Evolutionary conservation across 2,797 vertebrate genomes (phyloP).

Genomic region (Muscicapa comitata): DNA sequence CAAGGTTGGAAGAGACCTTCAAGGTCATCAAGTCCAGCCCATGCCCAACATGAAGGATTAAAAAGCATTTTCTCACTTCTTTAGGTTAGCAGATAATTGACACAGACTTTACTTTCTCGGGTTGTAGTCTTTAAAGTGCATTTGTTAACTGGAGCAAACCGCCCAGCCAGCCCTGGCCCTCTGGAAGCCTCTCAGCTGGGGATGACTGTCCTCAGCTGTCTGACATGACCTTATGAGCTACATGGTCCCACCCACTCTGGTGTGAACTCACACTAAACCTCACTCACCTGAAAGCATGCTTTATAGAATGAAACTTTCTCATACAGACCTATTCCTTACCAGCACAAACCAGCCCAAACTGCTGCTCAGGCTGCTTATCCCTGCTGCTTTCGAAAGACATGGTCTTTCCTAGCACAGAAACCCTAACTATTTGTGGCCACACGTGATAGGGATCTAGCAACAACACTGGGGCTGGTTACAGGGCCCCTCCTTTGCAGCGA

Average conservation of each 20-base stretch:
- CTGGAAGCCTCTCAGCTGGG: background rate
- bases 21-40: background rate
- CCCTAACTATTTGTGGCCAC: background rate
- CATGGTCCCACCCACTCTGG: background rate
- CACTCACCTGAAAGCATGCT: background rate
- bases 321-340: background rate
- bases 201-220: background rate
- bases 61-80: background rate
- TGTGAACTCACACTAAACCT: background rate
- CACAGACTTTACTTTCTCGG: background rate
- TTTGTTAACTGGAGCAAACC: background rate
- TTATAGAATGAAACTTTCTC: background rate
- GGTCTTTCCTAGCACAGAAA: background rate
- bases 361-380: background rate
- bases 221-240: rapidly evolving
- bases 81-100: background rate
- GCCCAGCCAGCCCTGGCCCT: background rate
- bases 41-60: background rate
- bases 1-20: background rate
- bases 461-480: background rate
- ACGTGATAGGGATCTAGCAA: rapidly evolving
- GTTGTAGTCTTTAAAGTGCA: background rate
- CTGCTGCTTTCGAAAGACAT: background rate
- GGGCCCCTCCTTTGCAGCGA: background rate
- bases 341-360: background rate